These are phyloP conservation scores for Trochalopteron elliotii DNA, from an alignment of 2,113 vertebrate species.

Conservation along the genomic window DNA sequence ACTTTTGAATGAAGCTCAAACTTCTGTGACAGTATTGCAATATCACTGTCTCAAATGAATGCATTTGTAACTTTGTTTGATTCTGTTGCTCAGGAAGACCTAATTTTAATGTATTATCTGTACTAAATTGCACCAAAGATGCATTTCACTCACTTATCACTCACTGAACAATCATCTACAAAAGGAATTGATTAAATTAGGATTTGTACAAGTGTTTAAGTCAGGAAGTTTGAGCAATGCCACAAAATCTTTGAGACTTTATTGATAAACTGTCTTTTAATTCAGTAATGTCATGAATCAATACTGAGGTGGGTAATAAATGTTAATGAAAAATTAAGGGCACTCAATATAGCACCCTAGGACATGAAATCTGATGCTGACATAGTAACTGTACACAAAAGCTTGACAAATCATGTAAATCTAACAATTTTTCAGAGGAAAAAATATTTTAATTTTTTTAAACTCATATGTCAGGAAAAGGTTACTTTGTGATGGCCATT, in stretches of 20 bases:
- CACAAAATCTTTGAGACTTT: not conserved
- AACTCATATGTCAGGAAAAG: not conserved
- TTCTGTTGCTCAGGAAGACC: not conserved
- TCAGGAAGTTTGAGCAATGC: not conserved
- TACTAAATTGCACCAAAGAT: slow-evolving; percentile 74
- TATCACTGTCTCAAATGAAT: not conserved
- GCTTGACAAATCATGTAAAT: not conserved
- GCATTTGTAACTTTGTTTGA: not conserved
- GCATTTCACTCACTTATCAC: slow-evolving; percentile 75
- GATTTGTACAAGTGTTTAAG: not conserved
- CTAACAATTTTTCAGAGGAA: not conserved
- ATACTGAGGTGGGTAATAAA: not conserved
- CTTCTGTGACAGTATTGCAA: not conserved
- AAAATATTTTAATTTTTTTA: not conserved
- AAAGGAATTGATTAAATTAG: not conserved
- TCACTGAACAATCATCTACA: slow-evolving; percentile 76
- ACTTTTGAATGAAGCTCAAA: not conserved
- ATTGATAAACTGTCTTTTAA: not conserved
- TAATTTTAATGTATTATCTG: slow-evolving; percentile 35
- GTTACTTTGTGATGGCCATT: not conserved
- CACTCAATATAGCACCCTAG: not conserved
- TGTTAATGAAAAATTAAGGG: not conserved
- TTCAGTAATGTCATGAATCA: not conserved
- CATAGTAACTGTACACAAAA: not conserved
- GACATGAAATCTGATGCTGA: not conserved